Percentiles rank a stretch among this genome's conserved stretches.
Conservation (phyloP, 2,888 invertebrate species). For the Sarcophaga caerulescens region DNA sequence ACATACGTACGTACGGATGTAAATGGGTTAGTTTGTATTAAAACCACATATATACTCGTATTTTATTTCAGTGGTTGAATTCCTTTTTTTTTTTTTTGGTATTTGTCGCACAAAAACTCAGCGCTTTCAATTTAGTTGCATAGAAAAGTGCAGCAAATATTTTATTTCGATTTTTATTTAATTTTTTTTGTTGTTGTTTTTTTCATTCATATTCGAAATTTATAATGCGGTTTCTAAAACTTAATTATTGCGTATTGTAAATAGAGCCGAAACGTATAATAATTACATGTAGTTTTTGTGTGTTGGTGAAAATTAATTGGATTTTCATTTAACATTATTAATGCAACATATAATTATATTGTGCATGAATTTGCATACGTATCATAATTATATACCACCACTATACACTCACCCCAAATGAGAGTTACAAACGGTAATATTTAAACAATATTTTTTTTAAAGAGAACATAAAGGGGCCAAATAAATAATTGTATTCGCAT, state of each 20-base stretch:
- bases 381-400: neutral
- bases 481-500: no score
- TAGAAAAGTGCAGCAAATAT: neutral
- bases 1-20: no score
- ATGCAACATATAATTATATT: conserved; percentile 25
- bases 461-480: neutral
- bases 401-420: neutral
- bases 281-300: conserved; percentile 17
- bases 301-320: conserved; percentile 56
- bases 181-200: neutral
- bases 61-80: neutral
- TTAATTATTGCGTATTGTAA: conserved; percentile 43
- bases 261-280: conserved; percentile 16
- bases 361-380: neutral
- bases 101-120: neutral
- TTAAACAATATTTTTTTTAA: neutral
- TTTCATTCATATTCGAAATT: conserved; percentile 41
- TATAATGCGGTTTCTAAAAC: conserved; percentile 50
- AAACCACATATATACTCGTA: no score
- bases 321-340: conserved; percentile 50
- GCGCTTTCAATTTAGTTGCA: neutral
- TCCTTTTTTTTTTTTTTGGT: neutral
- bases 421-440: neutral
- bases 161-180: neutral
- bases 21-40: no score